A percentile compares a stretch with the other conserved stretches of the same genome.
Evolutionary conservation across 2,797 vertebrate genomes (phyloP).

Genomic region (Sarcoramphus papa): DNA sequence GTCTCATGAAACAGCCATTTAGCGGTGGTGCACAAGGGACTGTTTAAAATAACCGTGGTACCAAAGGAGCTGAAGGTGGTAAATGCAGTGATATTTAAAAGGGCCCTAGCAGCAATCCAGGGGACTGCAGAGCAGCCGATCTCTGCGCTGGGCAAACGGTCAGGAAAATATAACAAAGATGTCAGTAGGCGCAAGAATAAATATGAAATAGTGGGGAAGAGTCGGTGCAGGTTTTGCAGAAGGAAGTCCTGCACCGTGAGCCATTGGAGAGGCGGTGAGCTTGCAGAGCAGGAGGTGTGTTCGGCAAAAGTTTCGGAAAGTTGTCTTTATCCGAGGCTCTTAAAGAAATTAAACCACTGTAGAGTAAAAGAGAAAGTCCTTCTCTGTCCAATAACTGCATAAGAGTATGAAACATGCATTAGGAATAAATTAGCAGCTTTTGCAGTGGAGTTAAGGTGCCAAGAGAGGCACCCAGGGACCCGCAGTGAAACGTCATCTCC

Average conservation of each 20-base stretch:
- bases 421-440: background rate
- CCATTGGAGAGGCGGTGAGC: rapidly evolving
- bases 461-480: background rate
- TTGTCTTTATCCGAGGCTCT: background rate
- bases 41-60: background rate
- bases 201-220: background rate
- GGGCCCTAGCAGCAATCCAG: background rate
- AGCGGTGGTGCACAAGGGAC: background rate
- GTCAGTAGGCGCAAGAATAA: background rate
- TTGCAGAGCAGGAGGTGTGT: background rate
- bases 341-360: too few species aligned
- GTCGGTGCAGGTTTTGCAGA: background rate
- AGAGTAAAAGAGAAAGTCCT: background rate
- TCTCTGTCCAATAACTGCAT: background rate
- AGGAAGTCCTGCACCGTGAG: background rate
- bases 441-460: background rate
- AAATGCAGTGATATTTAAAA: background rate
- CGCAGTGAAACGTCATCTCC: background rate
- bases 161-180: background rate
- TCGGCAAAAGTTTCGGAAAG: background rate
- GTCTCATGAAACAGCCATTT: background rate
- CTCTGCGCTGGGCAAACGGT: background rate
- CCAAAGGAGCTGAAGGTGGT: background rate
- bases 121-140: background rate
- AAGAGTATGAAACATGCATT: background rate